phyloP scores from a whole-genome alignment of 2,113 vertebrate genomes.

The Piaya cayana region DNA sequence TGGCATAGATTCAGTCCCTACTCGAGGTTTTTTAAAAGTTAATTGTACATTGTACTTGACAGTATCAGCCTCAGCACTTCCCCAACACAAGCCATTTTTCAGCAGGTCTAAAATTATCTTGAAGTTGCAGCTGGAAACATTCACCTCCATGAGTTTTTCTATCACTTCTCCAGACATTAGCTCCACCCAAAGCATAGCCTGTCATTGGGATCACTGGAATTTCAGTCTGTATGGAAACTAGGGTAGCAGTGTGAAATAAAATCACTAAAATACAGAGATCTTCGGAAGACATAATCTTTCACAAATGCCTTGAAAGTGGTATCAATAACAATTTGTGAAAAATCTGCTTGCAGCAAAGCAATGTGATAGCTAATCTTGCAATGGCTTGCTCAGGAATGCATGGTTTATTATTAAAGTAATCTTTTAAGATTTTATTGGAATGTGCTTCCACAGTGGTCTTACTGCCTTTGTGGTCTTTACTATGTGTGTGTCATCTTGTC shows the following conservation, averaged over 20 bases:
- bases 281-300: not conserved
- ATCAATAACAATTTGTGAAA: conserved; percentile 46
- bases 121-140: conserved; percentile 15
- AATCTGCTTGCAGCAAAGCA: conserved; percentile 62
- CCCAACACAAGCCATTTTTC: not conserved
- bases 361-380: conserved; percentile 71
- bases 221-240: not conserved
- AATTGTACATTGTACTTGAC: not conserved
- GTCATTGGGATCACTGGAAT: conserved; percentile 12
- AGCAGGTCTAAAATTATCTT: conserved; percentile 38
- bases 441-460: conserved; percentile 66
- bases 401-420: conserved; percentile 81
- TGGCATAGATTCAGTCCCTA: conserved; percentile 26
- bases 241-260: not conserved
- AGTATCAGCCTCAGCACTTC: not conserved
- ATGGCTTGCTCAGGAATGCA: conserved; percentile 78
- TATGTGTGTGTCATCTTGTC: conserved; percentile 62
- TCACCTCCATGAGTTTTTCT: conserved; percentile 30
- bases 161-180: not conserved
- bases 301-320: not conserved
- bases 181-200: not conserved
- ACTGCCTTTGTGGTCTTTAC: conserved; percentile 42
- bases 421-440: conserved; percentile 79
- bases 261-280: not conserved
- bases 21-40: conserved; percentile 14